Conservation (phyloP, 2,797 vertebrate genomes). For the Ctenosaura bakeri region DNA sequence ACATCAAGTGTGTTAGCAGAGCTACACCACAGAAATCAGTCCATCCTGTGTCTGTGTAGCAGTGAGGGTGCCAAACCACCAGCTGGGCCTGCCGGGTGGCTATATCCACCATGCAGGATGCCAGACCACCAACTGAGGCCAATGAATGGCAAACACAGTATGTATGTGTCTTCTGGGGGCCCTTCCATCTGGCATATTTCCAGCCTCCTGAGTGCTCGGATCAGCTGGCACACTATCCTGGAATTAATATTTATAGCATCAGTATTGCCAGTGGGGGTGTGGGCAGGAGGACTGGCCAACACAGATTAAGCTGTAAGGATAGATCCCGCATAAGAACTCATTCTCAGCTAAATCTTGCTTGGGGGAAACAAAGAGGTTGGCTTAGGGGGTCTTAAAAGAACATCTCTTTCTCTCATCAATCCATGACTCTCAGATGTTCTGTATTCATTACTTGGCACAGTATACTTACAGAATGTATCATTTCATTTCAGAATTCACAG, state of each 20-base stretch:
- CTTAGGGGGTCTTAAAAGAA: neutral
- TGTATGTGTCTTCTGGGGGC: neutral
- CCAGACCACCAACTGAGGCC: slow-evolving; percentile 18
- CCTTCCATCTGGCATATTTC: slow-evolving; percentile 5
- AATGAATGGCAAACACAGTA: slow-evolving; percentile 4
- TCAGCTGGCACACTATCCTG: neutral
- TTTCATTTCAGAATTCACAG: neutral
- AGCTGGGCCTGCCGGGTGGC: neutral
- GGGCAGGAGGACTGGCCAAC: neutral
- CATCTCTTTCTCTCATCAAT: neutral
- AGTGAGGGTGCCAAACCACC: slow-evolving; percentile 25
- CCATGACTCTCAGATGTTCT: neutral
- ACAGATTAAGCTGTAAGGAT: slow-evolving; percentile 6
- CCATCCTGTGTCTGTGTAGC: neutral
- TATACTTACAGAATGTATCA: neutral
- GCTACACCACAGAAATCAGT: neutral
- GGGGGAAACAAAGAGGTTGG: neutral
- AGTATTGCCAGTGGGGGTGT: neutral
- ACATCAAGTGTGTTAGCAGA: neutral
- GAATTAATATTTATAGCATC: slow-evolving; percentile 26
- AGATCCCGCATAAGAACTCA: neutral
- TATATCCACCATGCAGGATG: slow-evolving; percentile 4
- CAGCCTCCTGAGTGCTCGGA: slow-evolving; percentile 3
- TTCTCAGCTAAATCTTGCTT: slow-evolving; percentile 1
- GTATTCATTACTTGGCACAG: neutral